Percentiles rank a stretch among this genome's conserved stretches.
Conservation (phyloP, 2,888 invertebrate species). For the Mythimna albipuncta region DNA sequence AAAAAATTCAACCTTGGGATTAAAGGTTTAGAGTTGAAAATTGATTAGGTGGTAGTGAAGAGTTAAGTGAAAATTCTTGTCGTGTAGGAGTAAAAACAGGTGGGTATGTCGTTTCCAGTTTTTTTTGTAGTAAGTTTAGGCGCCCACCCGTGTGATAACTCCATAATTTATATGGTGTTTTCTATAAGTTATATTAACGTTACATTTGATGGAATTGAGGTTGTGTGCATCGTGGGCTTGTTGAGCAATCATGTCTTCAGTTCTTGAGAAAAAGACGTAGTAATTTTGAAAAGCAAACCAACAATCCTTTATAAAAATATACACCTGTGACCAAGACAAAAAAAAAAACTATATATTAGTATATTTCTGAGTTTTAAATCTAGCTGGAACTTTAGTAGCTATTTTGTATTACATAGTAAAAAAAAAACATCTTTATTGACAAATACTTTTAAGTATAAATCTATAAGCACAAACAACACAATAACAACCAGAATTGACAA, state of each 20-base stretch:
- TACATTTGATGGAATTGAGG: conserved; percentile 23
- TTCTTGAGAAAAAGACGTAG: neutral
- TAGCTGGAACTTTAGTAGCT: neutral
- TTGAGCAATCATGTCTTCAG: conserved; percentile 33
- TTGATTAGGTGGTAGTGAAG: neutral
- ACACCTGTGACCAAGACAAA: too few species aligned
- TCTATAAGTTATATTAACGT: conserved; percentile 53
- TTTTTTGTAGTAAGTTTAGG: conserved; percentile 72
- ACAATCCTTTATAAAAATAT: too few species aligned
- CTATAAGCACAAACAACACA: neutral
- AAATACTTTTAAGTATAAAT: too few species aligned
- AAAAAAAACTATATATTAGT: too few species aligned
- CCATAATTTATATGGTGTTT: conserved; percentile 52
- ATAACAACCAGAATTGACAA: too few species aligned
- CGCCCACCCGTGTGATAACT: conserved; percentile 59
- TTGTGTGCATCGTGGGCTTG: conserved; percentile 13
- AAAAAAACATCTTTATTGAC: neutral
- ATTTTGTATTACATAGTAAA: neutral
- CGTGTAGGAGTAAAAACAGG: conserved; percentile 68
- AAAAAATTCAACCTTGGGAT: conserved; percentile 31
- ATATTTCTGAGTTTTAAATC: neutral
- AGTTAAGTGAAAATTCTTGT: conserved; percentile 28
- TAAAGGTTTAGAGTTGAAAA: conserved; percentile 30
- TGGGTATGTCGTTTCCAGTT: conserved; percentile 75
- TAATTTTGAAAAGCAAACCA: too few species aligned